Evolutionary conservation across 2,113 vertebrate species (phyloP).

Genomic region (Myanophis thanlyinensis): DNA sequence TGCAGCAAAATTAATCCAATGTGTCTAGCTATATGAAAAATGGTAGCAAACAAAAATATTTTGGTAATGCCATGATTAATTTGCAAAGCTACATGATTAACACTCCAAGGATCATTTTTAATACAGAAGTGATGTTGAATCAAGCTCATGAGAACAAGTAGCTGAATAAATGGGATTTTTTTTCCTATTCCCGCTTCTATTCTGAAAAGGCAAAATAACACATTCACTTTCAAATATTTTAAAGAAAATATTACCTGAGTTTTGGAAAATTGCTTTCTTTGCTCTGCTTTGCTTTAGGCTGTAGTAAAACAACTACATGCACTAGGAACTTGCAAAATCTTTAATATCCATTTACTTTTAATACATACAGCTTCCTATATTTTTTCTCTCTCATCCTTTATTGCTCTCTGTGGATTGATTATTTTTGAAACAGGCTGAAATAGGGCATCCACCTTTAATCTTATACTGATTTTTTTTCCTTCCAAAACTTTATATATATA

Average conservation of each 20-base stretch:
- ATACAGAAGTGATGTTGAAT: slow-evolving; percentile 3
- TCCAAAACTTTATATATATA: too few species aligned
- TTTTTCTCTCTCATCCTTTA: neutral
- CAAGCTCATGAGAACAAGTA: neutral
- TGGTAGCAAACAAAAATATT: slow-evolving; percentile 25
- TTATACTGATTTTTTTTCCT: neutral
- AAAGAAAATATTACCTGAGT: slow-evolving; percentile 16
- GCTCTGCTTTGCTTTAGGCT: slow-evolving; percentile 12
- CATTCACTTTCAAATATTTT: slow-evolving; percentile 9
- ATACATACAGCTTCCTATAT: neutral
- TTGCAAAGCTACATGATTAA: slow-evolving; percentile 11
- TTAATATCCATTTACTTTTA: neutral
- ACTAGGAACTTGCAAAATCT: slow-evolving; percentile 23
- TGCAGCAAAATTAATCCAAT: slow-evolving; percentile 13
- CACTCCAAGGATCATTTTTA: neutral
- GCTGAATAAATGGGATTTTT: neutral
- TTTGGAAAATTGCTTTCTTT: neutral
- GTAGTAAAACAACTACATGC: slow-evolving; percentile 3
- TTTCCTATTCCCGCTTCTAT: slow-evolving; percentile 11
- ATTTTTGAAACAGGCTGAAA: neutral
- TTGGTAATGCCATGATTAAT: slow-evolving; percentile 8
- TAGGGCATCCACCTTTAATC: neutral
- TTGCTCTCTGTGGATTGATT: neutral
- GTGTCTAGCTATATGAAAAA: neutral
- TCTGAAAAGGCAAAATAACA: slow-evolving; percentile 22